Evolutionary conservation across 2,113 vertebrate species (phyloP).

Genomic region (Petrocephalus microphthalmus): DNA sequence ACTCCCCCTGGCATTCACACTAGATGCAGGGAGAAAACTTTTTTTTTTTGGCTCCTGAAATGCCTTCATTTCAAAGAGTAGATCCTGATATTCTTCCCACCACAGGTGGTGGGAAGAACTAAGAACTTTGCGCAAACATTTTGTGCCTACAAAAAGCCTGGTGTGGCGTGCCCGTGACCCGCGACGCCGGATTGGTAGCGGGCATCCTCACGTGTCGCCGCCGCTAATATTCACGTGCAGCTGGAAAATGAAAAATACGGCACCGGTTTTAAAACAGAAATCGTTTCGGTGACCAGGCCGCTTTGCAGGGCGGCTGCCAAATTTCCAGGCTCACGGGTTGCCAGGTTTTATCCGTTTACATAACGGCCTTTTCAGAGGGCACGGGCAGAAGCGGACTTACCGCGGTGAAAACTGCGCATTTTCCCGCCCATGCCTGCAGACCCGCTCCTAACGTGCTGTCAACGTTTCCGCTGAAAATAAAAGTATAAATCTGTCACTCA

Average conservation of each 20-base stretch:
- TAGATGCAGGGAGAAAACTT: neutral
- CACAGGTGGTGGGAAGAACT: neutral
- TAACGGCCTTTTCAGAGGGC: neutral
- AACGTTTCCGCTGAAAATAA: constrained; percentile 4
- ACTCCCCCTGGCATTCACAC: neutral
- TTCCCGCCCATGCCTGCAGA: neutral
- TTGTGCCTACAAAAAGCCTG: neutral
- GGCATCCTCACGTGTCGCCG: neutral
- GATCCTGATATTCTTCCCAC: neutral
- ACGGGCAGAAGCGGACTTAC: neutral
- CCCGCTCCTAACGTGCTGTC: neutral
- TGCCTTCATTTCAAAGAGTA: neutral
- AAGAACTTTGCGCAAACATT: neutral
- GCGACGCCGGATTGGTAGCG: neutral
- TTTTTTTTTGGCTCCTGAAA: neutral
- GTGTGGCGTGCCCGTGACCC: neutral
- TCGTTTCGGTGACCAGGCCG: neutral
- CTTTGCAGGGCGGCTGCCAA: constrained; percentile 11
- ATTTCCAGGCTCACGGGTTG: neutral
- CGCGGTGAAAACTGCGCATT: neutral
- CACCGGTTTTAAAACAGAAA: neutral
- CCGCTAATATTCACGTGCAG: neutral
- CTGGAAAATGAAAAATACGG: neutral
- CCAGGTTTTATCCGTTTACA: constrained; percentile 11
- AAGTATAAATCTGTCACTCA: neutral